Base-by-base conservation (phyloP, 2,113 vertebrate genomes). In the Scomber scombrus region DNA sequence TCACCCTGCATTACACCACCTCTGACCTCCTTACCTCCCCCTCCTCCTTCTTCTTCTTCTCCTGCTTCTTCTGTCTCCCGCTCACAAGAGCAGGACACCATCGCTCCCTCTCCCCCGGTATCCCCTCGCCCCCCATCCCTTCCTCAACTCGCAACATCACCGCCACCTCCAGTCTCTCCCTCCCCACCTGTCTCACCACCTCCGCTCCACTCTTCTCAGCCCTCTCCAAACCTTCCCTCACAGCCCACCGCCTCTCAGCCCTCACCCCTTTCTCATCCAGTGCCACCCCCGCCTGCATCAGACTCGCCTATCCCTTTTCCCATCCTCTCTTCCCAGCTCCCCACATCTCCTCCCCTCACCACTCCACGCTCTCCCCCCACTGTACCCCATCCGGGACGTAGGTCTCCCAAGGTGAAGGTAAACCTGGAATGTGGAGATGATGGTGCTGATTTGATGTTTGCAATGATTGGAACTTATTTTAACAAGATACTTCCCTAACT, bases 371-470 rank as follows among this genome's bases (percentile, higher is more conserved):
- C 91, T 89, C 94, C 95, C 88, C 96, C 95, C 81, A 68, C 82
- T 18, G 91, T 93, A 46, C 90, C 93, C 80, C 94, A 92, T 66
- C 93, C 94, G 90, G 95, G 96, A 82, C 90, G 91, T 90, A 94
- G 89, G 71, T 95, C 96, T 82, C 92, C 96, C 60, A 93, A 95
- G 52, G 63, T 95, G 76, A 97, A 99, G 97, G 98, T 99, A 98
- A 97, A 91, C 61, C 71, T 61, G 84, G 65, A 81, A 75, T 77
- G 66, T 52, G 19, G 51, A 21, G 6, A 81, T 62, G 23, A 11
- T 43, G 26, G 16, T 11, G 11, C 57, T 71, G 72, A 15, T 23
- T 51, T 65, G 13, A 3, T 43, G 75, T 54, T 75, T 85, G 69
- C 52, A 31, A 16, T 78, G 68, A 15, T 45, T 26, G 58, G 23